Conservation (phyloP, 2,888 invertebrate genomes). For the Nomada ferruginata region DNA sequence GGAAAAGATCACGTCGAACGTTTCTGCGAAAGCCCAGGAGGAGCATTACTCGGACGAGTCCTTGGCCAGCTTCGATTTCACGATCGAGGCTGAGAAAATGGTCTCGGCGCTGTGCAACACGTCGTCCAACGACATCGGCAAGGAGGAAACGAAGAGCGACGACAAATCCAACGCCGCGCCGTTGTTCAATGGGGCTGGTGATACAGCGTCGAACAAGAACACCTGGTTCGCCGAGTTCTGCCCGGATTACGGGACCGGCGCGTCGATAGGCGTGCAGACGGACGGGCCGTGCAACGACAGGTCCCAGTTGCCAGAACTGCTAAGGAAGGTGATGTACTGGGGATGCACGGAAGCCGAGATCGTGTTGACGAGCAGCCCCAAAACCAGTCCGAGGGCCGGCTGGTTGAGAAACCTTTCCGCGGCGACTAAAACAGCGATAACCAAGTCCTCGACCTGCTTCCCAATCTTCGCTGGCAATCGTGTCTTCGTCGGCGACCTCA, state of each 20-base stretch:
- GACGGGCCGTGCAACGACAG: slow-evolving; percentile 46
- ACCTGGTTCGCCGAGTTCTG: slow-evolving; percentile 74
- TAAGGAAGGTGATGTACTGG: slow-evolving; percentile 76
- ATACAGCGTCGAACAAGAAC: slow-evolving; percentile 71
- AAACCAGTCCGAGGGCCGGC: slow-evolving; percentile 60
- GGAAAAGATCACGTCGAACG: slow-evolving; percentile 39
- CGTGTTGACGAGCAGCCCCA: slow-evolving; percentile 62
- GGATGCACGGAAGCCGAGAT: slow-evolving; percentile 79
- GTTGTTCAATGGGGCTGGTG: slow-evolving; percentile 73
- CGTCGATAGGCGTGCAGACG: slow-evolving; percentile 74
- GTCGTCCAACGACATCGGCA: slow-evolving; percentile 73
- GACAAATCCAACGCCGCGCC: slow-evolving; percentile 50
- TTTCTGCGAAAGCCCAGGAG: slow-evolving; percentile 64
- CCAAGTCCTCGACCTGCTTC: slow-evolving; percentile 79
- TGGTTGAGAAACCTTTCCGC: slow-evolving; percentile 75
- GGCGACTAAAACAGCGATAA: slow-evolving; percentile 78
- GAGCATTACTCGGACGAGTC: slow-evolving; percentile 84
- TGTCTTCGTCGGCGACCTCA: slow-evolving; percentile 75
- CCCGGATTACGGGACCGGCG: slow-evolving; percentile 58
- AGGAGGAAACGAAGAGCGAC: slow-evolving; percentile 61
- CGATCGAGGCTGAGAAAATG: slow-evolving; percentile 87
- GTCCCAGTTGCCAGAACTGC: slow-evolving; percentile 72
- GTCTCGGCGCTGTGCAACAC: slow-evolving; percentile 87
- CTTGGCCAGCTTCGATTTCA: slow-evolving; percentile 86
- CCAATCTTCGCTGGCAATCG: slow-evolving; percentile 78